Conservation (phyloP, 2,888 invertebrate genomes). For the Leistus spinibarbis region DNA sequence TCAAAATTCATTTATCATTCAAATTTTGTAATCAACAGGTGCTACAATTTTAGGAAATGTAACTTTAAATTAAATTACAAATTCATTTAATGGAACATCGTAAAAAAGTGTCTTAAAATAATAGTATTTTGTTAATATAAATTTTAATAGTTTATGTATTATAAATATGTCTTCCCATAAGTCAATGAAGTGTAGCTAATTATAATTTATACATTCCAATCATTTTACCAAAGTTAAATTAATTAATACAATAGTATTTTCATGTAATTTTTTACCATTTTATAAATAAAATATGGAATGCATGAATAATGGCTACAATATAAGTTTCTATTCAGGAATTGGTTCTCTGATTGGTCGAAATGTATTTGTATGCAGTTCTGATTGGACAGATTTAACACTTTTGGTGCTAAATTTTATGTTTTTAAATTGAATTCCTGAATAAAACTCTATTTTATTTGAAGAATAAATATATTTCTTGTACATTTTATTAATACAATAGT, state of each 20-base stretch:
- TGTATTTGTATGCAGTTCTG: neutral
- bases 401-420: neutral
- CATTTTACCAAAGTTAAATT: slow-evolving; percentile 33
- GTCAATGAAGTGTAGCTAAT: slow-evolving; percentile 20
- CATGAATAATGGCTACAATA: neutral
- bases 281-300: neutral
- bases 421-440: neutral
- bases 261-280: slow-evolving; percentile 5
- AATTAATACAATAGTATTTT: slow-evolving; percentile 27
- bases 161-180: slow-evolving; percentile 32
- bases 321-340: neutral
- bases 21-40: neutral
- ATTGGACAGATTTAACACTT: neutral
- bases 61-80: neutral
- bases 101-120: slow-evolving; percentile 7
- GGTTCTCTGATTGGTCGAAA: neutral
- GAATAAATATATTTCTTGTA: neutral
- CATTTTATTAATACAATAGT: neutral
- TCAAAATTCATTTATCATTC: neutral
- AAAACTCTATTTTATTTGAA: neutral
- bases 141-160: slow-evolving; percentile 35
- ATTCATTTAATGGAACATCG: neutral
- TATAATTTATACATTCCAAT: slow-evolving; percentile 37
- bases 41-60: neutral
- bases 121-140: slow-evolving; percentile 37